phyloP scores from a whole-genome alignment of 2,888 invertebrate genomes.

The Quadriops clusia region DNA sequence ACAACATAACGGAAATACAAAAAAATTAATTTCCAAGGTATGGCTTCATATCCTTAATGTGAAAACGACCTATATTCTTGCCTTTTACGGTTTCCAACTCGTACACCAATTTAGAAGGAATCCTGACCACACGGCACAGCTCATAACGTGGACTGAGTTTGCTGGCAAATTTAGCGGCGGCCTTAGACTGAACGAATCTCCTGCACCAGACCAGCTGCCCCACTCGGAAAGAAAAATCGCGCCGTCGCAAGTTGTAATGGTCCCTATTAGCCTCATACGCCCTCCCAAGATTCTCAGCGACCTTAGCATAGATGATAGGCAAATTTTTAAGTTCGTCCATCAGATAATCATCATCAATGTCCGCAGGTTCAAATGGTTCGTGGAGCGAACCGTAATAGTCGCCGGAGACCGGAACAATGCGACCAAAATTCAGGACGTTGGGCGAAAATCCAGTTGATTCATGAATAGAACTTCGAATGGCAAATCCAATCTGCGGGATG shows the following conservation, averaged over 20 bases:
- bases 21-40: no score
- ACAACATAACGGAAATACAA: no score
- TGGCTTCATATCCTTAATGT: constrained; percentile 6
- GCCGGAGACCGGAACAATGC: constrained; percentile 11
- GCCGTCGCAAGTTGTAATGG: constrained; percentile 12
- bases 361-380: not conserved
- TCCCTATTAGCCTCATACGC: constrained; percentile 11
- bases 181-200: constrained; percentile 16
- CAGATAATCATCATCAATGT: constrained; percentile 1
- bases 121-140: constrained; percentile 1
- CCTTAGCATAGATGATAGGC: constrained; percentile 4
- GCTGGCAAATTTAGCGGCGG: constrained; percentile 13
- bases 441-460: constrained; percentile 14
- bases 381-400: constrained; percentile 10
- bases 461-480: constrained; percentile 12
- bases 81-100: not conserved
- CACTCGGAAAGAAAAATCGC: constrained; percentile 8
- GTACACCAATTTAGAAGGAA: not conserved
- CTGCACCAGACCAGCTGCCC: constrained; percentile 14
- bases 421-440: constrained; percentile 13
- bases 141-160: constrained; percentile 18
- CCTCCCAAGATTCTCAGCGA: constrained; percentile 7
- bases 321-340: constrained; percentile 5
- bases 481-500: constrained; percentile 15
- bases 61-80: constrained; percentile 1